Evolutionary conservation across 2,797 vertebrate species (phyloP).

Genomic region (Channa striata): DNA sequence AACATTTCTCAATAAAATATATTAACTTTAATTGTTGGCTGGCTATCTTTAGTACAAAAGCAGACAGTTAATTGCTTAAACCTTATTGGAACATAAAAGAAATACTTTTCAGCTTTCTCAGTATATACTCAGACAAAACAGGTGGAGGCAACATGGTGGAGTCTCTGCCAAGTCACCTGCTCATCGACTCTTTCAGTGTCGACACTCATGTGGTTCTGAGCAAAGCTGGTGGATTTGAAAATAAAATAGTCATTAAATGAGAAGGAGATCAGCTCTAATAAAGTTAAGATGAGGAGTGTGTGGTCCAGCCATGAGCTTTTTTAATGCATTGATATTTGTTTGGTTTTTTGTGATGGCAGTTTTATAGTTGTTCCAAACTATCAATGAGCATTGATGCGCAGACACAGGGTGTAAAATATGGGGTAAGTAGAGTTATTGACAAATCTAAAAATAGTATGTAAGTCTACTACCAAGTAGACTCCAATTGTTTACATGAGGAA

Average conservation of each 20-base stretch:
- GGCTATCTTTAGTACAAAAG: conserved; percentile 1
- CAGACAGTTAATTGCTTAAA: conserved; percentile 4
- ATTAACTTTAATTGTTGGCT: not conserved
- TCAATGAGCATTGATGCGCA: too few species aligned
- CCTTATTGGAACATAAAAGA: not conserved
- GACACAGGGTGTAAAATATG: too few species aligned
- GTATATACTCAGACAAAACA: conserved; percentile 28
- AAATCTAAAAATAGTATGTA: too few species aligned
- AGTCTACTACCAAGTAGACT: too few species aligned
- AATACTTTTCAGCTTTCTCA: conserved; percentile 31
- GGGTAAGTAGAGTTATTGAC: too few species aligned
- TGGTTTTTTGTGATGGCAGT: not conserved
- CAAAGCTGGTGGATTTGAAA: not conserved
- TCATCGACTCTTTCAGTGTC: not conserved
- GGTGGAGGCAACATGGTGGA: conserved; percentile 51
- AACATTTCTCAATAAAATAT: not conserved
- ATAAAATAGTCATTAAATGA: conserved; percentile 18
- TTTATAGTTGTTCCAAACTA: too few species aligned
- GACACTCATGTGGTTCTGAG: not conserved
- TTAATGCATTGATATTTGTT: not conserved
- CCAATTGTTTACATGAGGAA: too few species aligned
- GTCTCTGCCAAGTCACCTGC: conserved; percentile 60
- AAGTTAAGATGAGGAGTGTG: conserved; percentile 12
- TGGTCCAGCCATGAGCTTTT: not conserved
- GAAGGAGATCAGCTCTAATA: not conserved